Conservation (phyloP, 2,113 vertebrate genomes). For the Eolophus roseicapilla region DNA sequence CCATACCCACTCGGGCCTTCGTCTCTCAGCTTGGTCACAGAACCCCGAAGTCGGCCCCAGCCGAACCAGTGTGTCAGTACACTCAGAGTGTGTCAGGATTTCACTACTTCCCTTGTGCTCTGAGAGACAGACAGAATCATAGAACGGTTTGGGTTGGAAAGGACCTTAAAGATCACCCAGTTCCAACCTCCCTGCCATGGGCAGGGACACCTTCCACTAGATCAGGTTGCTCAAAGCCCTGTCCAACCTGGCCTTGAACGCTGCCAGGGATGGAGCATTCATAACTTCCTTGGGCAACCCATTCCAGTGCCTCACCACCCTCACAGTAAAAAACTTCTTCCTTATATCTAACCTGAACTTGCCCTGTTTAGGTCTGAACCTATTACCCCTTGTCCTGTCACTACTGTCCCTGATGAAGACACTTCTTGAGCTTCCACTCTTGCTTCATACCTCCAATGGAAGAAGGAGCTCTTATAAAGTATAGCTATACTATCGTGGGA, state of each 20-base stretch:
- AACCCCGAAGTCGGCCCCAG: background rate
- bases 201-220: background rate
- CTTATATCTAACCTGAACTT: background rate
- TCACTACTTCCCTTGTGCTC: background rate
- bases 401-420: background rate
- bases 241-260: background rate
- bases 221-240: background rate
- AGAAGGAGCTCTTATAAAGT: background rate
- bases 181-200: background rate
- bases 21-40: background rate
- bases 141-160: background rate
- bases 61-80: background rate
- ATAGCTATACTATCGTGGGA: background rate
- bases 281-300: background rate
- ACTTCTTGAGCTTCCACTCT: background rate
- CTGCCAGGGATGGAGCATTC: background rate
- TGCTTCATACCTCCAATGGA: background rate
- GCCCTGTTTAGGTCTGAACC: background rate
- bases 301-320: background rate
- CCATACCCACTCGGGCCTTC: background rate
- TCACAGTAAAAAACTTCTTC: background rate
- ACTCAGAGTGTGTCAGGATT: background rate
- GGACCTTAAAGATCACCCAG: background rate
- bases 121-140: background rate
- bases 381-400: background rate